Evolutionary conservation across 2,888 invertebrate genomes (phyloP), one percentile per base, ranked within the genome.

Genomic region (Cephus rjabovi): DNA sequence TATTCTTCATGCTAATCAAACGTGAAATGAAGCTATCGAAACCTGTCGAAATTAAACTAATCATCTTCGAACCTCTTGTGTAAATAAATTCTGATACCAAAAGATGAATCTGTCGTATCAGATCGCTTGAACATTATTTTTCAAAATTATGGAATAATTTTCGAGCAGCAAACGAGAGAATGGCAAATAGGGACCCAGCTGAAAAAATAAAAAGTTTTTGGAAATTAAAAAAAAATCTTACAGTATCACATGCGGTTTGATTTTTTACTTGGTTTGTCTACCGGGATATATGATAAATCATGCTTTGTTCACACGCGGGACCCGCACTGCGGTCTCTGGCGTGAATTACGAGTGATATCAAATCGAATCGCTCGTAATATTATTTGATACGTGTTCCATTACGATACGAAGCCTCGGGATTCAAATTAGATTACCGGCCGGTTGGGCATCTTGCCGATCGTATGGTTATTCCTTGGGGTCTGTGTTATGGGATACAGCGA

Each of bases 321-420:
- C 77, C 73, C 77, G 74, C 74, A 76, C 77, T 71, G 75, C 77
- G 78, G 76, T 76, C 79, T 77, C 76, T 79, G 81, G 79, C 81
- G 82, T 81, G 79, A 80, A 79, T 79, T 79, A 78, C 75, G 75
- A 89, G 87, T 87, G 87, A 89, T 89, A 90, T 90, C 87, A 88
- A 90, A 91, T 87, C 87, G 88, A 89, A 90, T 90, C 85, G 89
- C 84, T 87, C 86, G 89, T 81, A 87, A 90, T 90, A 90, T 90
- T 88, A 91, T 90, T 90, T 87, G 89, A 91, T 91, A 91, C 91
- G 91, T 91, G 90, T 90, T 90, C 90, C 88, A 91, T 91, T 90
- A 89, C 85, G 78, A 79, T 78, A 79, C 81, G 79, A 81, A 77
- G 77, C 75, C 74, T 78, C 80, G 81, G 82, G 83, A 82, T 86